These are phyloP conservation scores for Lacerta viridis DNA, from an alignment of 2,797 vertebrate genomes.

Conservation along the genomic window DNA sequence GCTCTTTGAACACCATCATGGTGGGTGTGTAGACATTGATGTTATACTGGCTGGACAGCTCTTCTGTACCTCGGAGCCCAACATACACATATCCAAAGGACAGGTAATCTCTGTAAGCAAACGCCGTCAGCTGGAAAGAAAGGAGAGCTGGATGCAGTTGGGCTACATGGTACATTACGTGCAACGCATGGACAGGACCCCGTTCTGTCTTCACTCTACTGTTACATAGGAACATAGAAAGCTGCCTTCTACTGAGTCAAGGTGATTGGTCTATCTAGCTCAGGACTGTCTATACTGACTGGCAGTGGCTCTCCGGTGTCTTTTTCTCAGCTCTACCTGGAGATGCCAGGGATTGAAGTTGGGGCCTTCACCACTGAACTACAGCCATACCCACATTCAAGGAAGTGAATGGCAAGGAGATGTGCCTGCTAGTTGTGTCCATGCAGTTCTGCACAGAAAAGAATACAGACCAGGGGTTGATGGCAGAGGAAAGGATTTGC, in stretches of 20 bases:
- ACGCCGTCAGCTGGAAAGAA: constrained; percentile 88
- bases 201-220: background rate
- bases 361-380: too few species aligned
- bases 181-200: background rate
- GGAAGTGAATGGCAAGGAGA: background rate
- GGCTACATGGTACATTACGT: background rate
- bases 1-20: constrained; percentile 95
- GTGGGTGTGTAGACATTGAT: constrained; percentile 92
- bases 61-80: constrained; percentile 86
- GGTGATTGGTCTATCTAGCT: too few species aligned
- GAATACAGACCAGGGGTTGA: too few species aligned
- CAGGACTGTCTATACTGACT: too few species aligned
- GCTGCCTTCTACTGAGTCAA: too few species aligned
- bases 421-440: too few species aligned
- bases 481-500: background rate
- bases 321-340: too few species aligned
- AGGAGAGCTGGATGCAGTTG: background rate
- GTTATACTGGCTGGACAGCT: constrained; percentile 90
- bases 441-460: too few species aligned
- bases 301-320: too few species aligned
- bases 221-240: background rate
- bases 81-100: constrained; percentile 95
- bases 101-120: constrained; percentile 92
- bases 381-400: background rate
- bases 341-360: too few species aligned